Percentiles rank a stretch among this genome's conserved stretches.
These are phyloP conservation scores for Prionailurus viverrinus DNA, from an alignment of 2,113 vertebrate species.

Conservation along the genomic window DNA sequence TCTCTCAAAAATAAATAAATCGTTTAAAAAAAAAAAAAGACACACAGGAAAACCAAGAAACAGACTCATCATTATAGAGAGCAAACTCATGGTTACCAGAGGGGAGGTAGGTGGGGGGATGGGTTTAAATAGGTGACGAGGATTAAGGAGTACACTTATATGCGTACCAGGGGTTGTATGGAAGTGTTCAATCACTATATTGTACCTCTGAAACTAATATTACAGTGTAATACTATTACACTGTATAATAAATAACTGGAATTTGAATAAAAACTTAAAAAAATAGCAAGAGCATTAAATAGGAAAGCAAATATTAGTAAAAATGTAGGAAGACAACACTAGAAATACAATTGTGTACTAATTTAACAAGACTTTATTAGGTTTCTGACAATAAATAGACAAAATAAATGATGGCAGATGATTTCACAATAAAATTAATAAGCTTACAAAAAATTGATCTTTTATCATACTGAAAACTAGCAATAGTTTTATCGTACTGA, in stretches of 20 bases:
- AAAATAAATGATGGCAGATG: constrained; percentile 17
- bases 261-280: neutral
- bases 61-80: neutral
- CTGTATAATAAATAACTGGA: no score
- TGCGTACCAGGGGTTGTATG: no score
- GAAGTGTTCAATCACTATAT: no score
- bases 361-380: constrained; percentile 11
- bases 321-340: constrained; percentile 9
- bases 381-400: neutral
- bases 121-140: neutral
- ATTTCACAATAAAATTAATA: constrained; percentile 3
- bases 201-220: no score
- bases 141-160: neutral
- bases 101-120: neutral
- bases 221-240: no score
- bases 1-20: no score
- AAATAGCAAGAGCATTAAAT: neutral
- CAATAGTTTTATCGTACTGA: neutral
- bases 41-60: neutral
- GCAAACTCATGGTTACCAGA: neutral
- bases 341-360: constrained; percentile 35
- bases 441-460: neutral
- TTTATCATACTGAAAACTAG: neutral
- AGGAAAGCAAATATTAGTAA: constrained; percentile 23
- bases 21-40: neutral